Evolutionary conservation across 2,888 invertebrate genomes (phyloP).

Genomic region (Aphodius sticticus): DNA sequence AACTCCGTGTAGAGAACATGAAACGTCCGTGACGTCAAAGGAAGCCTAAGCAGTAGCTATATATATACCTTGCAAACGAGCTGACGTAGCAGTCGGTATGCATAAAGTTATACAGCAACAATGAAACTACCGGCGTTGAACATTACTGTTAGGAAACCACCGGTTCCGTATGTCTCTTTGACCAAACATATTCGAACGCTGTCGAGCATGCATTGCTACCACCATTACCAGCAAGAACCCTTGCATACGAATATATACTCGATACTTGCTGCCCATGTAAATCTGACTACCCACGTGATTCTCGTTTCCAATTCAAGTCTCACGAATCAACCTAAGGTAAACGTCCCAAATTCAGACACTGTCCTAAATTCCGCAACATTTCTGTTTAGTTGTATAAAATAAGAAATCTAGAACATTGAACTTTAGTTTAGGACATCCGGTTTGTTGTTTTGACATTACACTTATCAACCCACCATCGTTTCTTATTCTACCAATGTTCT

Average conservation of each 20-base stretch:
- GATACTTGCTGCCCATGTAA: too few relatives aligned
- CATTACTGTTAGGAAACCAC: not conserved
- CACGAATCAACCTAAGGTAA: too few relatives aligned
- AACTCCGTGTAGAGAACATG: not conserved
- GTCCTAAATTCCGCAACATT: too few relatives aligned
- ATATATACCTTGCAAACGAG: not conserved
- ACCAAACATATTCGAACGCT: not conserved
- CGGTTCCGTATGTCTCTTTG: not conserved
- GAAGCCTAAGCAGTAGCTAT: not conserved
- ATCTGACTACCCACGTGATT: too few relatives aligned
- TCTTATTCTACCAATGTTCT: too few relatives aligned
- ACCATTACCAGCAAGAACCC: not conserved
- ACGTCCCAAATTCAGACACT: too few relatives aligned
- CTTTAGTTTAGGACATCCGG: too few relatives aligned
- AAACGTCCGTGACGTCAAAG: not conserved
- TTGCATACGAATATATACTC: not conserved
- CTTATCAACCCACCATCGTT: too few relatives aligned
- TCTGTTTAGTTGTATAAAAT: too few relatives aligned
- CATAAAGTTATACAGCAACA: not conserved
- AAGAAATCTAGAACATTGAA: too few relatives aligned
- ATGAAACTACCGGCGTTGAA: not conserved
- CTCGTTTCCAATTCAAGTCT: too few relatives aligned
- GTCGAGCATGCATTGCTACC: not conserved
- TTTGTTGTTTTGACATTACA: too few relatives aligned
- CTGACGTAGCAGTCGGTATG: not conserved